These are phyloP conservation scores for Merops nubicus DNA, from an alignment of 2,113 vertebrate genomes.

Conservation along the genomic window DNA sequence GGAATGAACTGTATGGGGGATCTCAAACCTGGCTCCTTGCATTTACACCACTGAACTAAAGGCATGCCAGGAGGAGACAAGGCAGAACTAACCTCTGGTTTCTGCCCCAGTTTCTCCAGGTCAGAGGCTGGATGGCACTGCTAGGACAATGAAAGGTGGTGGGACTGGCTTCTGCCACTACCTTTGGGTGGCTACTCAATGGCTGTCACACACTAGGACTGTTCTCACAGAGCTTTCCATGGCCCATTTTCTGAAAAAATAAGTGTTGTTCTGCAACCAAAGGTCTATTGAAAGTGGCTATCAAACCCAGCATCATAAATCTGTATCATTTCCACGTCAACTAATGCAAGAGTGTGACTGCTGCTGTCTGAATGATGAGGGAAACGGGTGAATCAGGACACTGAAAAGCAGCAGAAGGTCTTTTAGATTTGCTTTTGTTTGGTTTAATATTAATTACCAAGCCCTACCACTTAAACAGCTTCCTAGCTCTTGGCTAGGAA, in stretches of 20 bases:
- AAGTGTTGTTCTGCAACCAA: background rate
- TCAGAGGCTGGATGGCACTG: background rate
- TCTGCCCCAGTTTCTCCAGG: background rate
- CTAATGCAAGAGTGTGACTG: background rate
- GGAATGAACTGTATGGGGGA: background rate
- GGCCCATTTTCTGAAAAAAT: background rate
- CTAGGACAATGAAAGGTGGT: accelerated
- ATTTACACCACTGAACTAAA: background rate
- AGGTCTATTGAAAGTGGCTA: background rate
- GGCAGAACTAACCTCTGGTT: background rate
- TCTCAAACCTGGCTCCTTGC: background rate
- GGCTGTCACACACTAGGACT: background rate
- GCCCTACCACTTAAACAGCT: conserved; percentile 7
- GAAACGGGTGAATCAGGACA: background rate
- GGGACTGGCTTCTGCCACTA: background rate
- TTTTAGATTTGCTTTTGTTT: background rate
- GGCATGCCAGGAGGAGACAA: accelerated
- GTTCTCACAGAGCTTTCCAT: background rate
- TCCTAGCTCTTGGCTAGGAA: background rate
- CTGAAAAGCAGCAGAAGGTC: background rate
- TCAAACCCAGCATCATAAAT: background rate
- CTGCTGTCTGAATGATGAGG: background rate
- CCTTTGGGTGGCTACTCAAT: background rate
- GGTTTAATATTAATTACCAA: conserved; percentile 12
- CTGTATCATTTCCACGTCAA: background rate